These are phyloP conservation scores for Drosophila bunnanda DNA, from an alignment of 2,888 invertebrate species.

Conservation along the genomic window DNA sequence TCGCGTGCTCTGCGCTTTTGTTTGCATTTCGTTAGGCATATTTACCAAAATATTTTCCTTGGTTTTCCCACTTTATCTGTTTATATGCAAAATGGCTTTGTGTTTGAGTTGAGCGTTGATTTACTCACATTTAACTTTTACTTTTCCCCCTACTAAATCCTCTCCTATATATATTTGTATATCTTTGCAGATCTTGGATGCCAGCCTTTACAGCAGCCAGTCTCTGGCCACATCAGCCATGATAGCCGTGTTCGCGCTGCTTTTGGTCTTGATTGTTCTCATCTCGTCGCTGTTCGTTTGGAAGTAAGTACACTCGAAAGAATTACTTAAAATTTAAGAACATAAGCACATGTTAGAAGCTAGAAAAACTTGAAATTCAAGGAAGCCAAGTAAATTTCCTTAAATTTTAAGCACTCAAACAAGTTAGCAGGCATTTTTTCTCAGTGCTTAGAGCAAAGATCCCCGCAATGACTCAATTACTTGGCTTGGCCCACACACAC, in stretches of 20 bases:
- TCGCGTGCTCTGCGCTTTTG: constrained; percentile 66
- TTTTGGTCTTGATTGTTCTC: constrained; percentile 91
- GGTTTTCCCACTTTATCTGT: constrained; percentile 39
- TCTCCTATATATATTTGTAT: background rate
- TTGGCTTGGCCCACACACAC: constrained; percentile 40
- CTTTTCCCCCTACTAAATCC: constrained; percentile 53
- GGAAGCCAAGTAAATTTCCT: background rate
- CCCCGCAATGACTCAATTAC: constrained; percentile 70
- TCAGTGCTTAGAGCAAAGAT: constrained; percentile 9
- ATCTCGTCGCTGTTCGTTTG: constrained; percentile 93
- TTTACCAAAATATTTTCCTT: constrained; percentile 62
- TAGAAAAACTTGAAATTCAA: background rate
- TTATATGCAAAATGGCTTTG: constrained; percentile 74
- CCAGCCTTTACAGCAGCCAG: constrained; percentile 93
- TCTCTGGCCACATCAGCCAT: constrained; percentile 93
- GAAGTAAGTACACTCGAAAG: constrained; percentile 89
- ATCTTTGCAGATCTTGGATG: constrained; percentile 92
- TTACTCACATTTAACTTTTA: constrained; percentile 54
- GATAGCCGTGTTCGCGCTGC: constrained; percentile 92
- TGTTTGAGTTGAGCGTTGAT: constrained; percentile 65
- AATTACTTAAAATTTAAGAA: background rate
- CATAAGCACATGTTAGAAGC: background rate
- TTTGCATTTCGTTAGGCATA: constrained; percentile 80
- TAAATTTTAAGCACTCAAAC: background rate
- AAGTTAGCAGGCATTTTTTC: background rate